Percentiles rank a stretch among this genome's conserved stretches.
phyloP scores from a whole-genome alignment of 2,888 invertebrate species.

The Diplolepis rosae region DNA sequence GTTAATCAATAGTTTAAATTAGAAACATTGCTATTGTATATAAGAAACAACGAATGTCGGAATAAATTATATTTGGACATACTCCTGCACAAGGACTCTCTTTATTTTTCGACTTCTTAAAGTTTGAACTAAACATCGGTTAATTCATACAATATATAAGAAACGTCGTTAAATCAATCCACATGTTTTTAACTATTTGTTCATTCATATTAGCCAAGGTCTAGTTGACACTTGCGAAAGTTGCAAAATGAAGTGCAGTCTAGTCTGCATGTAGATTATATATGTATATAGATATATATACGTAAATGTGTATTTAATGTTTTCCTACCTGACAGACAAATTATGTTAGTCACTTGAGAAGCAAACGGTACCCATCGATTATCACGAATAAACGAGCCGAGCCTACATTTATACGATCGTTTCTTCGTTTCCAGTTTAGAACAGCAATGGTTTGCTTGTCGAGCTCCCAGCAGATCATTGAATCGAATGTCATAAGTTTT shows the following conservation, averaged over 20 bases:
- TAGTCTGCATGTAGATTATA: constrained; percentile 48
- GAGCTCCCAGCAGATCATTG: constrained; percentile 38
- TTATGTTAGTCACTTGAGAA: constrained; percentile 26
- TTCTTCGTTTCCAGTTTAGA: constrained; percentile 41
- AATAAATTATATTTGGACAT: constrained; percentile 57
- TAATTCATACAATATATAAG: not conserved
- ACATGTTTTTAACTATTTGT: not conserved
- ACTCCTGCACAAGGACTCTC: constrained; percentile 43
- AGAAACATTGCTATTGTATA: constrained; percentile 62
- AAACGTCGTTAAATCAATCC: too few relatives aligned
- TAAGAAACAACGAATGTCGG: constrained; percentile 53
- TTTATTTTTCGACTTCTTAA: not conserved
- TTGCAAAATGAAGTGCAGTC: constrained; percentile 8
- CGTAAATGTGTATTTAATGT: constrained; percentile 59
- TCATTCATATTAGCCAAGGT: too few relatives aligned
- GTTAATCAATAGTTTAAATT: constrained; percentile 69
- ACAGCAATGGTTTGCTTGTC: constrained; percentile 43
- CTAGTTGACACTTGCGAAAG: not conserved
- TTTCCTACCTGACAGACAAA: constrained; percentile 44
- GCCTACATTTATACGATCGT: constrained; percentile 59
- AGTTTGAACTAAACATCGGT: too few relatives aligned
- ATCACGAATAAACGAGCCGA: constrained; percentile 54
- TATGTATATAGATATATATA: constrained; percentile 52
- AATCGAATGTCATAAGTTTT: not conserved
- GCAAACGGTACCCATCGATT: constrained; percentile 23